Percentiles rank a stretch among this genome's conserved stretches.
These are phyloP conservation scores for Lontra canadensis DNA, from an alignment of 2,113 vertebrate genomes.

Conservation along the genomic window DNA sequence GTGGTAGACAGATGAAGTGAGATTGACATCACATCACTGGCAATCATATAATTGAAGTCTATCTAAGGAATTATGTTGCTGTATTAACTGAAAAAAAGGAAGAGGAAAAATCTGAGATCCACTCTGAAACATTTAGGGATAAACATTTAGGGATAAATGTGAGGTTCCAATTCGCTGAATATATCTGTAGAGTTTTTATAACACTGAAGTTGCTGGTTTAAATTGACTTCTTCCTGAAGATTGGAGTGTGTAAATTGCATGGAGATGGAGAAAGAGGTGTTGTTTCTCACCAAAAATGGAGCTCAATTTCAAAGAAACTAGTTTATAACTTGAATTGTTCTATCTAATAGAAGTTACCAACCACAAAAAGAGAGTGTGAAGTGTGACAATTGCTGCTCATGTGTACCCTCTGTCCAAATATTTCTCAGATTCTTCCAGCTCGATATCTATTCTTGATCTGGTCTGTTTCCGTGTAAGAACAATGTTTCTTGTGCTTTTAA, in stretches of 20 bases:
- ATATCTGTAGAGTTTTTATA: constrained; percentile 59
- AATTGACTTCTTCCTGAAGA: constrained; percentile 61
- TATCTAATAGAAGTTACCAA: constrained; percentile 42
- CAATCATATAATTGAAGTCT: constrained; percentile 40
- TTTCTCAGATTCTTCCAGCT: constrained; percentile 46
- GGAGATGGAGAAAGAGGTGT: constrained; percentile 16
- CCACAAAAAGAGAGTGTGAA: constrained; percentile 49
- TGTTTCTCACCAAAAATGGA: constrained; percentile 53
- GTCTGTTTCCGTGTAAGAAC: neutral
- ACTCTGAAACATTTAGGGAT: constrained; percentile 59
- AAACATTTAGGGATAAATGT: constrained; percentile 61
- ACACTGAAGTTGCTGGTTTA: constrained; percentile 50
- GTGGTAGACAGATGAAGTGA: constrained; percentile 37
- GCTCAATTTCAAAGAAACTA: constrained; percentile 55
- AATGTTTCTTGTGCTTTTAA: constrained; percentile 18
- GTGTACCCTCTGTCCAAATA: constrained; percentile 48
- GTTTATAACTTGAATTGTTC: constrained; percentile 63
- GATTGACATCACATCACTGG: constrained; percentile 8
- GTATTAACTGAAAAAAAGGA: neutral
- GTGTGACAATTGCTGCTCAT: constrained; percentile 29
- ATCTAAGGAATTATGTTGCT: constrained; percentile 63
- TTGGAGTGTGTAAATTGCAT: constrained; percentile 48
- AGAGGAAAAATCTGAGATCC: neutral
- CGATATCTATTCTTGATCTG: constrained; percentile 32
- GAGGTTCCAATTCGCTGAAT: constrained; percentile 41